Conservation (phyloP, 2,888 invertebrate genomes). For the Drosophila affinis region DNA sequence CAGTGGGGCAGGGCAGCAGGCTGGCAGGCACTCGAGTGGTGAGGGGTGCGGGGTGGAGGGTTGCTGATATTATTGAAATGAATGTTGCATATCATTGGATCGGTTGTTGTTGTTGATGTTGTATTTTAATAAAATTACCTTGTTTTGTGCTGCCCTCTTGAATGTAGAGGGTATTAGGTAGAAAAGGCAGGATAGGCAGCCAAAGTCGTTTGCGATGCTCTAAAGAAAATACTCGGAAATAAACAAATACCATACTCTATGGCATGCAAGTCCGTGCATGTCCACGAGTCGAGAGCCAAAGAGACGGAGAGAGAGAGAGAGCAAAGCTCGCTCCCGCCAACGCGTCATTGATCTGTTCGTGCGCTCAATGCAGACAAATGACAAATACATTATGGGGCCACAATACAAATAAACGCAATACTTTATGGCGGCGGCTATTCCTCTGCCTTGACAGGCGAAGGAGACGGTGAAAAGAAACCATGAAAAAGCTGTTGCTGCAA, state of each 20-base stretch:
- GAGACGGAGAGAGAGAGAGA: no score
- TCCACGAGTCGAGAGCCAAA: no score
- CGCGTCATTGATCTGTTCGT: no score
- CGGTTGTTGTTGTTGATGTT: constrained; percentile 14
- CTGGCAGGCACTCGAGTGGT: background rate
- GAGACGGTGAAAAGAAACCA: background rate
- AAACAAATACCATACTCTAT: no score
- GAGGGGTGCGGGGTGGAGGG: background rate
- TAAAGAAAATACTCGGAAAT: no score
- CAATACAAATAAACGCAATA: no score
- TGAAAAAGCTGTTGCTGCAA: background rate
- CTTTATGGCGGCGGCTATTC: background rate
- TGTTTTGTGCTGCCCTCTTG: constrained; percentile 3
- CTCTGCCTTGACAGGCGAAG: background rate
- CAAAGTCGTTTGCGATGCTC: background rate
- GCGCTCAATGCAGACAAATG: no score
- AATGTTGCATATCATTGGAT: constrained; percentile 38
- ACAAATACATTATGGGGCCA: no score
- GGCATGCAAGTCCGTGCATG: no score
- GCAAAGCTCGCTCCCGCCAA: no score
- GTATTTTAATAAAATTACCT: constrained; percentile 55
- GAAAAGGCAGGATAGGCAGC: background rate
- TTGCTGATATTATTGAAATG: constrained; percentile 49
- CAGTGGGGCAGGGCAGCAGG: background rate
- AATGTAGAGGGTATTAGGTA: background rate